phyloP scores from a whole-genome alignment of 2,888 invertebrate genomes.

The Macrosiphum euphorbiae region DNA sequence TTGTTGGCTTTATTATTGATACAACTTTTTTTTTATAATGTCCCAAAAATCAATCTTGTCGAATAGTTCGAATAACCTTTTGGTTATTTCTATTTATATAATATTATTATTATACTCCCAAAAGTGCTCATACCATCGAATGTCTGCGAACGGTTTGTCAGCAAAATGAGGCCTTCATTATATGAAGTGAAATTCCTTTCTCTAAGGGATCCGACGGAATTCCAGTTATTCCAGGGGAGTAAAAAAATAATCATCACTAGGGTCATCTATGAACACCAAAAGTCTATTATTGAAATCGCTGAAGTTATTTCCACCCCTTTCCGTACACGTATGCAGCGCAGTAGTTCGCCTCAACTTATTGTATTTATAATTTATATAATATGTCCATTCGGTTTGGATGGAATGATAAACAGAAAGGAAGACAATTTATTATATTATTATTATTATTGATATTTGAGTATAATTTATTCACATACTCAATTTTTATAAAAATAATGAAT shows the following conservation, averaged over 20 bases:
- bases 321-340: neutral
- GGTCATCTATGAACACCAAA: constrained; percentile 30
- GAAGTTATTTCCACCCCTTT: constrained; percentile 28
- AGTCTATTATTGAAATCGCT: constrained; percentile 58
- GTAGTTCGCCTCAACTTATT: neutral
- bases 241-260: constrained; percentile 13
- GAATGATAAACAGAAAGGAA: neutral
- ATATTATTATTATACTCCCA: neutral
- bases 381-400: constrained; percentile 10
- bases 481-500: neutral
- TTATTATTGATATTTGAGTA: neutral
- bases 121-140: constrained; percentile 14
- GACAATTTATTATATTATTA: neutral
- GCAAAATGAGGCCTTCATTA: constrained; percentile 34
- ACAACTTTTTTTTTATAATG: neutral
- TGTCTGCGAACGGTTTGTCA: constrained; percentile 7
- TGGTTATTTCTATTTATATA: constrained; percentile 16
- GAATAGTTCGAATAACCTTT: neutral
- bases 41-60: constrained; percentile 28
- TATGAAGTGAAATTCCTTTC: constrained; percentile 47
- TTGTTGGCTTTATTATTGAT: neutral
- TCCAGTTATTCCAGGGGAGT: constrained; percentile 39
- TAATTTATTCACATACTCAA: neutral
- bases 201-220: constrained; percentile 8
- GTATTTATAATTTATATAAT: neutral